Evolutionary conservation across 2,113 vertebrate species (phyloP).

Genomic region (Genyomyrus donnyi): DNA sequence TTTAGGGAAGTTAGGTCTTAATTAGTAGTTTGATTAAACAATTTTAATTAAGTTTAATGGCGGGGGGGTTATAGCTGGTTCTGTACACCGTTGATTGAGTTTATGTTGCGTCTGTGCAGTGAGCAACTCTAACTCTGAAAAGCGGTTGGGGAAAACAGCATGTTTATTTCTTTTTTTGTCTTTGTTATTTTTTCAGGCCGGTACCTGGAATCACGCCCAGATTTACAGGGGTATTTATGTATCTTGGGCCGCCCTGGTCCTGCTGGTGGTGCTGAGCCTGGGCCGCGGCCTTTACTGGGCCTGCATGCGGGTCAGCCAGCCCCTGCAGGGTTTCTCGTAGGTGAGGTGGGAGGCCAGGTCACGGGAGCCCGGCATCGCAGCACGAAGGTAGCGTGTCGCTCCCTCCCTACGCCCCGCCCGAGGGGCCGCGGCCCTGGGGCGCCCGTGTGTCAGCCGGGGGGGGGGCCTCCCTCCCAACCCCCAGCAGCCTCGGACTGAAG

Average conservation of each 20-base stretch:
- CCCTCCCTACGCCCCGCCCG: not conserved
- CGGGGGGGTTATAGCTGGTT: not conserved
- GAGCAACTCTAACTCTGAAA: not conserved
- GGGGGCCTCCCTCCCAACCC: not conserved
- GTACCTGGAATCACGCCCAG: slow-evolving; percentile 72
- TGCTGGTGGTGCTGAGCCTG: slow-evolving; percentile 71
- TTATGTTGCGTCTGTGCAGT: not conserved
- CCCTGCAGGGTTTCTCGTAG: slow-evolving; percentile 66
- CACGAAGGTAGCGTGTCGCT: not conserved
- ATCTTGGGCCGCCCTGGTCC: slow-evolving; percentile 72
- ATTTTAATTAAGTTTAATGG: not conserved
- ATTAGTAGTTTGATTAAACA: not conserved
- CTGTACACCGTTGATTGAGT: not conserved
- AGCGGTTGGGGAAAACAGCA: not conserved
- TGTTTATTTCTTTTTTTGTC: not conserved
- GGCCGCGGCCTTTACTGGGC: slow-evolving; percentile 81
- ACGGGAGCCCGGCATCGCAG: not conserved
- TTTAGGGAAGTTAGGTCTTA: not conserved
- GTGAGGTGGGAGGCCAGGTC: not conserved
- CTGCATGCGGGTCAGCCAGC: slow-evolving; percentile 72
- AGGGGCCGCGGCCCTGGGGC: not conserved
- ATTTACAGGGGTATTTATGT: slow-evolving; percentile 77
- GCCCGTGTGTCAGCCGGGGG: not conserved
- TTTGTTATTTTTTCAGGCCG: slow-evolving; percentile 54
- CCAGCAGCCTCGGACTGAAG: not conserved